Base-by-base conservation (phyloP, 1,140 invertebrate genomes). In the Drosophila bipectinata region DNA sequence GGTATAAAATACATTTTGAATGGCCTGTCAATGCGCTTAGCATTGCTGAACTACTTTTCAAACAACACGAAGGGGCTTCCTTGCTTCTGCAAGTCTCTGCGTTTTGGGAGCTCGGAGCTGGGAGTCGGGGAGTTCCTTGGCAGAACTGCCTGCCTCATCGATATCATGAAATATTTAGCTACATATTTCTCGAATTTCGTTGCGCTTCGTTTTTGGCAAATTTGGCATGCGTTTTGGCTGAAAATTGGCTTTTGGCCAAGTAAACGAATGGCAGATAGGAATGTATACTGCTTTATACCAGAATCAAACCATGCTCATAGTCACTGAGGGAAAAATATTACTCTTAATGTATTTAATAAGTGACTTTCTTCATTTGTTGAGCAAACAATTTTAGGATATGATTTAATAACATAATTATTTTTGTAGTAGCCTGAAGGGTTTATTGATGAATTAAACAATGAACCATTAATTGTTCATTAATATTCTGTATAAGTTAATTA, bases 161-260 rank as follows among this genome's bases (percentile, higher is more conserved):
- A 85, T 85, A 77, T 81, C 77, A 85, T 85, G 85, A 85, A 85
- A 85, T 85, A 85, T 85, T 85, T 81, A 85, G 77, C 82, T 66
- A 37, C 34, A 37, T 37, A 85, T 85, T 85, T 85, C 84, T 81
- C 81, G 77, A 71, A 85, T 84, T 74, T 84, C 81, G 80, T 81
- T 80, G 80, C 61, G 81, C 76, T 79, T 69, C 79, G 79, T 83
- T 83, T 79, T 84, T 84, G 77, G 77, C 82, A 85, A 85, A 85
- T 85, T 87, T 85, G 81, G 82, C 82, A 85, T 85, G 77, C 63
- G 74, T 85, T 85, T 85, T 78, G 57, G 77, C 67, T 72, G 56
- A 59, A 80, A 85, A 87, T 85, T 85, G 81, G 80, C 81, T 85
- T 85, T 77, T 77, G 81, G 81, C 81, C 81, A 84, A 81, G 68